Evolutionary conservation across 2,113 vertebrate species (phyloP).

Genomic region (Triplophysa rosa): DNA sequence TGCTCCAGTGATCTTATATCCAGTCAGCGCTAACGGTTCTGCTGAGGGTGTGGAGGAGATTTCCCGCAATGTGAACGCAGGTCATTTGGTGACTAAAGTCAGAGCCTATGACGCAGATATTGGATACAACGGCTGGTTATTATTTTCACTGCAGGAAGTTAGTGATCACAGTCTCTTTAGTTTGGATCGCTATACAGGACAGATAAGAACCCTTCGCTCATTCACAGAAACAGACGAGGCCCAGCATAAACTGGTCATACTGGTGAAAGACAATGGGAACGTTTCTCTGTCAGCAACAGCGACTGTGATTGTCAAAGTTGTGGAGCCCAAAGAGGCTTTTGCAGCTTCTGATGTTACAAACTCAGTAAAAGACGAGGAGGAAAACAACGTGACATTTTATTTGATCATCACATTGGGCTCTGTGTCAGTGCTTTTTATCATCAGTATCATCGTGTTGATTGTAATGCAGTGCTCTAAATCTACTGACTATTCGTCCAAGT

Average conservation of each 20-base stretch:
- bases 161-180: constrained; percentile 54
- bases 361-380: constrained; percentile 36
- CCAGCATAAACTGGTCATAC: constrained; percentile 53
- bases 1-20: constrained; percentile 55
- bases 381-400: constrained; percentile 53
- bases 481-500: constrained; percentile 46
- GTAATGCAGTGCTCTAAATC: constrained; percentile 57
- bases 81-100: constrained; percentile 61
- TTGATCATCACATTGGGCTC: constrained; percentile 56
- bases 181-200: constrained; percentile 58
- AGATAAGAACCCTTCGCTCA: constrained; percentile 54
- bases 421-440: constrained; percentile 57
- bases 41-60: constrained; percentile 50
- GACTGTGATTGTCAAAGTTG: constrained; percentile 52
- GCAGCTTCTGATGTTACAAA: constrained; percentile 46
- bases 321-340: constrained; percentile 52
- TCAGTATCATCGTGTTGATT: constrained; percentile 58
- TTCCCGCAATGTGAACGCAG: constrained; percentile 54
- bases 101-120: constrained; percentile 59
- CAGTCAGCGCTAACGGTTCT: constrained; percentile 54
- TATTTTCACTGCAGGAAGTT: constrained; percentile 54
- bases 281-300: constrained; percentile 57
- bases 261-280: constrained; percentile 60
- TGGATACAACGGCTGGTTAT: constrained; percentile 61
- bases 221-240: constrained; percentile 56